Conservation (phyloP, 2,113 vertebrate genomes). For the Microtus oregoni region DNA sequence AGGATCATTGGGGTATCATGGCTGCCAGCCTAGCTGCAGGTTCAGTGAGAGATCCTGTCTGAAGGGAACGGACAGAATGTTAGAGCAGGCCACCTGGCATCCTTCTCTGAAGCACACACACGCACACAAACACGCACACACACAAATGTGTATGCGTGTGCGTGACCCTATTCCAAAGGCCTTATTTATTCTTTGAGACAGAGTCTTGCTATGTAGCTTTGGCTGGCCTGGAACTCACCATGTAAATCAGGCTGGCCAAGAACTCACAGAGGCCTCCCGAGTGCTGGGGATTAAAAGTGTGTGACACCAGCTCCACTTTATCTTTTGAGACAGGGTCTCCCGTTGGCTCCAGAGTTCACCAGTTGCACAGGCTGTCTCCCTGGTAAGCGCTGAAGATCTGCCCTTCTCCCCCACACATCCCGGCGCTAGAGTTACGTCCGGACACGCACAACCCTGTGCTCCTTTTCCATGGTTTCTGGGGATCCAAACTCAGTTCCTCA, state of each 20-base stretch:
- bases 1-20: not conserved
- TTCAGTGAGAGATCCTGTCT: not conserved
- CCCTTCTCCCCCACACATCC: not conserved
- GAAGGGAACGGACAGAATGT: not conserved
- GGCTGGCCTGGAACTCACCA: not conserved
- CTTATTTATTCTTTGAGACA: not conserved
- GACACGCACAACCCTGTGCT: not conserved
- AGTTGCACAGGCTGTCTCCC: not conserved
- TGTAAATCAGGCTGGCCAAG: not conserved
- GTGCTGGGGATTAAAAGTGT: not conserved
- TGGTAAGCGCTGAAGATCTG: not conserved
- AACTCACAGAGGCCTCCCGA: not conserved
- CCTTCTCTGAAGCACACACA: too few species aligned
- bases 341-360: not conserved
- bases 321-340: not conserved
- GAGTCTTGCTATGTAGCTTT: not conserved
- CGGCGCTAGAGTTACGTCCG: not conserved
- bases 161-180: not conserved
- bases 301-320: too few species aligned
- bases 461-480: too few species aligned
- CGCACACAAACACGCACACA: not conserved
- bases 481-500: not conserved
- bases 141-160: too few species aligned
- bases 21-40: not conserved
- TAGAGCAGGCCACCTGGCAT: too few species aligned